Evolutionary conservation across 2,797 vertebrate species (phyloP), one percentile per base, ranked within the genome.

Genomic region (Cossypha polioptera): DNA sequence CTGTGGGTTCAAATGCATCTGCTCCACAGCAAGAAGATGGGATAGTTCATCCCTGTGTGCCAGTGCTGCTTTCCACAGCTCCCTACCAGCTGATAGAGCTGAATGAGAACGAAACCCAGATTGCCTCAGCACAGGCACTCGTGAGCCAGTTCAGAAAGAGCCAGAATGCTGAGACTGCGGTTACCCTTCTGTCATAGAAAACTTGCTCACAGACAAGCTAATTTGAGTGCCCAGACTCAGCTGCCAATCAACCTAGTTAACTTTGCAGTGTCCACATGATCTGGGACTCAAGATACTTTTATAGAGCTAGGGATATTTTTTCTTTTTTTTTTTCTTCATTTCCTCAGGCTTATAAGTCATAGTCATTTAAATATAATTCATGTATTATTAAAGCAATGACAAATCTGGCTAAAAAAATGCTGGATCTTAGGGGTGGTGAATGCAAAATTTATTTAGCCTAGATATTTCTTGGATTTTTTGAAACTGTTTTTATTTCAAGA

Each of bases 181-280:
- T 62, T 86, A 71, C 62, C 22, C 20, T 59, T 67, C 81, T 94
- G 79, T 63, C 73, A 55, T 45, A 86, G 68, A 90, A 88, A 91
- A 86, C 90, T 78, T 94, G 76, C 59, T 88, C 54, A 40, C 40
- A 83, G 91, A 86, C 73, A 69, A 66, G 94, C 94, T 96, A 96
- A 95, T 95, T 91, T 48, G 62, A 94, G 95, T 92, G 86, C 79
- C 93, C 96, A 96, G 95, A n/a, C 94, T 66, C 40, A 83, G 66
- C 90, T 95, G 96, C 94, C 94, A 95, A 81, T 96, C 94, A 96
- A 47, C 79, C 79, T 43, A 47, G 76, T 94, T 94, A 90, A 83
- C 82, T 91, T 58, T 18, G 47, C 86, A 51, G 47, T 16, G 31
- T 61, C 76, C 73, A 48, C 73, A 69, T 62, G 88, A 92, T 75